Conservation (phyloP, 2,797 vertebrate genomes). For the Eleutherodactylus coqui region DNA sequence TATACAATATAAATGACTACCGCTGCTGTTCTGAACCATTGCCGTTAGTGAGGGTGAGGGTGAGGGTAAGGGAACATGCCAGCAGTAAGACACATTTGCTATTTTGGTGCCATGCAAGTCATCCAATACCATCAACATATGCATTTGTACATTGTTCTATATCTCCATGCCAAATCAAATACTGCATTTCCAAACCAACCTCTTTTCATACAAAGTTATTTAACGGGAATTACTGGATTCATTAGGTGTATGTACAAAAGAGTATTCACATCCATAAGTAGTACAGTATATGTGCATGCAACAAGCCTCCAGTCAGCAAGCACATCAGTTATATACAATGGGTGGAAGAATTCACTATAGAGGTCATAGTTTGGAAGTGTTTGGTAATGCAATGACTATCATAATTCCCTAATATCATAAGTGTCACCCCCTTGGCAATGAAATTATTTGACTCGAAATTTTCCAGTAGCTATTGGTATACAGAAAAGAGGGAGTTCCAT, state of each 20-base stretch:
- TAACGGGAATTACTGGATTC: not conserved
- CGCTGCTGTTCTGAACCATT: not conserved
- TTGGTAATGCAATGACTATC: not conserved
- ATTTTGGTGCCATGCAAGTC: constrained; percentile 26
- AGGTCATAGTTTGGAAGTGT: not conserved
- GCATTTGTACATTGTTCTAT: not conserved
- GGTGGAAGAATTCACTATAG: not conserved
- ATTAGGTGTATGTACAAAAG: not conserved
- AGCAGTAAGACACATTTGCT: not conserved
- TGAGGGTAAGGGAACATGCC: not conserved
- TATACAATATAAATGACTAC: not conserved
- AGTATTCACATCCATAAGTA: not conserved
- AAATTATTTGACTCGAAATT: not conserved
- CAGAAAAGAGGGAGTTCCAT: not conserved
- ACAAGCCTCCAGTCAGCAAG: not conserved
- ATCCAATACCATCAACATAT: not conserved
- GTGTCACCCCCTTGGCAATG: not conserved
- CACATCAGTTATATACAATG: constrained; percentile 23
- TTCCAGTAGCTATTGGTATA: not conserved
- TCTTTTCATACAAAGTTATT: not conserved
- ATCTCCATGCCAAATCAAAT: constrained; percentile 8
- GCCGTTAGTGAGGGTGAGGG: not conserved
- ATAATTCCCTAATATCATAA: not conserved
- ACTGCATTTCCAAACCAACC: not conserved
- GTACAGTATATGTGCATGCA: not conserved